Evolutionary conservation across 2,113 vertebrate species (phyloP).

Genomic region (Rhinopomastus cyanomelas): DNA sequence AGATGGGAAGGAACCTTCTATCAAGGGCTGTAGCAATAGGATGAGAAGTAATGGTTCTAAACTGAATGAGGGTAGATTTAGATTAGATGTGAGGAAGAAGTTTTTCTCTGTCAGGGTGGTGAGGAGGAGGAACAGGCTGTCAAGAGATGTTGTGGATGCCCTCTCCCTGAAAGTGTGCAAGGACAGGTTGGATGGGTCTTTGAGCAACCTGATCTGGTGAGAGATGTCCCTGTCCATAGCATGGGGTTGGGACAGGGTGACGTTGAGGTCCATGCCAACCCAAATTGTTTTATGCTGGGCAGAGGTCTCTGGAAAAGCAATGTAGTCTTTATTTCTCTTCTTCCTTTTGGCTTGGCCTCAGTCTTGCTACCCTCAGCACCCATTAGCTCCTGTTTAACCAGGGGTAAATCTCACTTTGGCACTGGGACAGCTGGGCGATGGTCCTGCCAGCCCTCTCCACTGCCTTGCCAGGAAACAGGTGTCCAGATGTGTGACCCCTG

Average conservation of each 20-base stretch:
- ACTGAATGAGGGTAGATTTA: background rate
- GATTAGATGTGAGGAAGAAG: background rate
- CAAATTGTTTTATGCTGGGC: background rate
- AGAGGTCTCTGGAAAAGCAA: background rate
- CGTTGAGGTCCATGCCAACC: background rate
- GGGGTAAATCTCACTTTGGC: background rate
- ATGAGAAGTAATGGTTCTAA: background rate
- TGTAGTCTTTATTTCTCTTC: background rate
- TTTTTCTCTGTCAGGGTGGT: background rate
- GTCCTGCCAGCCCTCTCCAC: accelerated
- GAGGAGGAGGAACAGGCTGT: background rate
- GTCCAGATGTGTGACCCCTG: background rate
- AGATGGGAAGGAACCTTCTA: background rate
- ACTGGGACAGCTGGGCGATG: background rate
- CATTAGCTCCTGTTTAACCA: background rate
- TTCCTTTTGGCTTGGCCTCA: background rate
- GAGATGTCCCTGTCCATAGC: background rate
- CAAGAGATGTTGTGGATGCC: background rate
- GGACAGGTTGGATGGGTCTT: background rate
- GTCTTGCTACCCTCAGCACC: background rate
- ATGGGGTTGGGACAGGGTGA: background rate
- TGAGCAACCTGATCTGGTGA: background rate
- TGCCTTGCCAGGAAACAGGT: slow-evolving; percentile 6
- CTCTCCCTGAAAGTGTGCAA: background rate
- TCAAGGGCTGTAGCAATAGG: background rate